Evolutionary conservation across 2,797 vertebrate species (phyloP).

Genomic region (Lacerta agilis): DNA sequence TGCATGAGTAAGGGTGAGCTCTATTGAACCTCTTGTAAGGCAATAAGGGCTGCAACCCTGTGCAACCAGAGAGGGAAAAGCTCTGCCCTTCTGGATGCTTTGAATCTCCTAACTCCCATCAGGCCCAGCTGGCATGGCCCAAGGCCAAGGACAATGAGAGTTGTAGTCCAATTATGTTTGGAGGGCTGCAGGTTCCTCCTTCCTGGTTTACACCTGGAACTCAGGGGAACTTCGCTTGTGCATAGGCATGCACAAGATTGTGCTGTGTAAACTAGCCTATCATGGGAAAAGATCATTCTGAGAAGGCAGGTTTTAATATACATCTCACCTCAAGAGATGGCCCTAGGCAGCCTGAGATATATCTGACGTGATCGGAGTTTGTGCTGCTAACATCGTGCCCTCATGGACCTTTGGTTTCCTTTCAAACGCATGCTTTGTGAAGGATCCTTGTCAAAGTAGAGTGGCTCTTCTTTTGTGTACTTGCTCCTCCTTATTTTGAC

Average conservation of each 20-base stretch:
- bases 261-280: neutral
- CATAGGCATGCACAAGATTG: neutral
- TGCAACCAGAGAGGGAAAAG: neutral
- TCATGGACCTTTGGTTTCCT: neutral
- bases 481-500: neutral
- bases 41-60: neutral
- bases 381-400: neutral
- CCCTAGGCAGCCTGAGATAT: neutral
- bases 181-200: no score
- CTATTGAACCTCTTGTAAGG: neutral
- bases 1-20: neutral
- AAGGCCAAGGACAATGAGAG: neutral
- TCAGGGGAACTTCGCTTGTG: neutral
- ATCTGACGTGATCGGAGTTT: neutral
- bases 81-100: no score
- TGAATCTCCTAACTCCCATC: neutral
- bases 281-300: neutral
- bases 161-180: no score
- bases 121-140: neutral
- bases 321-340: neutral
- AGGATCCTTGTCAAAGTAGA: neutral
- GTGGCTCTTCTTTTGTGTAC: neutral
- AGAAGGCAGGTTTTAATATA: slow-evolving; percentile 5
- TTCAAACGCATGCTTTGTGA: neutral
- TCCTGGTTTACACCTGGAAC: no score